These are phyloP conservation scores for Choreutis nemorana DNA, from an alignment of 2,888 invertebrate genomes.

Conservation along the genomic window DNA sequence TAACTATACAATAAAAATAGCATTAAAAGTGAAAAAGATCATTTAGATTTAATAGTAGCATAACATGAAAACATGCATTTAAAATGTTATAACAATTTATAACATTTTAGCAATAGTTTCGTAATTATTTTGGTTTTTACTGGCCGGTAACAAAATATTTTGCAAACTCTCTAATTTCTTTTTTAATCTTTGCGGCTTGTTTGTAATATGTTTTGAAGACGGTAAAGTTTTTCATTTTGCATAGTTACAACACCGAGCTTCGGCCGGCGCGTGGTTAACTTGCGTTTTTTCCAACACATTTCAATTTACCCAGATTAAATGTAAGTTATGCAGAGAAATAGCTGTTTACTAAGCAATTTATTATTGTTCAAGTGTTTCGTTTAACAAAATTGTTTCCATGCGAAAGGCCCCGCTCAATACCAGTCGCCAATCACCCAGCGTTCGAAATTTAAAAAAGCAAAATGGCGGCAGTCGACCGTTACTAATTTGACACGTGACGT, in stretches of 20 bases:
- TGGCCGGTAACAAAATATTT: too few species aligned
- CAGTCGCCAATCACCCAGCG: conserved; percentile 50
- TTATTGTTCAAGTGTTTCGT: background rate
- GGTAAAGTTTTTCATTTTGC: conserved; percentile 42
- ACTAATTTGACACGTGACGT: conserved; percentile 59
- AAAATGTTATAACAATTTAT: too few species aligned
- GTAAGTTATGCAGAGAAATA: background rate
- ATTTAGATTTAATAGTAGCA: too few species aligned
- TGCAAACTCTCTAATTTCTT: too few species aligned
- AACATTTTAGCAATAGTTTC: too few species aligned
- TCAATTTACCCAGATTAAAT: too few species aligned
- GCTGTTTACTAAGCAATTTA: too few species aligned
- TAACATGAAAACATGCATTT: too few species aligned
- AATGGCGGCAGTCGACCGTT: conserved; percentile 46
- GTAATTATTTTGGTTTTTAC: too few species aligned
- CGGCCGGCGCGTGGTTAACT: conserved; percentile 17
- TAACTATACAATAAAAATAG: too few species aligned
- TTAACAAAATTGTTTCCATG: conserved; percentile 16
- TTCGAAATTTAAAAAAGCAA: conserved; percentile 55
- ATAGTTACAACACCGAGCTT: conserved; percentile 24
- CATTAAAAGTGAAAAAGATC: too few species aligned
- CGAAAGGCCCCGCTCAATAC: conserved; percentile 31
- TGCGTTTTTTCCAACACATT: conserved; percentile 19
- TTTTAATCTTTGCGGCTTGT: conserved; percentile 21
- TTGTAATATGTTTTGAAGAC: conserved; percentile 40